Evolutionary conservation across 37 sponge, comb jelly and placozoan species (phyloP).

Genomic region (Haliclona indistincta): DNA sequence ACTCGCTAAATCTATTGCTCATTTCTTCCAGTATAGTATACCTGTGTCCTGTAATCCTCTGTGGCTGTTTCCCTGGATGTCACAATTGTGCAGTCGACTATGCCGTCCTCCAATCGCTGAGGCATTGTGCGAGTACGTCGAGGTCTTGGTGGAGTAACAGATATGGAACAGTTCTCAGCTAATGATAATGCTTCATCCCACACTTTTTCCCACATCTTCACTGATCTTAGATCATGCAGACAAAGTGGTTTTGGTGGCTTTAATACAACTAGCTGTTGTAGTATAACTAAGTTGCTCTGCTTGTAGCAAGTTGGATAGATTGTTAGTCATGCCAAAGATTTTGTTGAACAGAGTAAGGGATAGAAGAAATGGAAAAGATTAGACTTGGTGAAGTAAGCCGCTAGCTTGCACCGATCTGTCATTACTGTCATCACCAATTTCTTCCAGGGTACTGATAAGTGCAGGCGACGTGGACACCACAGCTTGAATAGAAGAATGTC

Average conservation of each 20-base stretch:
- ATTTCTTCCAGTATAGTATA: conserved; percentile 23
- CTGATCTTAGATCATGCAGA: not conserved
- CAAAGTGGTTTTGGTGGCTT: conserved; percentile 6
- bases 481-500: conserved; percentile 9
- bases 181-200: conserved; percentile 6
- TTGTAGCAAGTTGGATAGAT: not conserved
- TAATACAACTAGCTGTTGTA: conserved; percentile 8
- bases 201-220: conserved; percentile 1
- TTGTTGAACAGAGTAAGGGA: conserved; percentile 10
- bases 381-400: conserved; percentile 8
- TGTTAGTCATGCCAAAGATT: not conserved
- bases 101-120: conserved; percentile 6
- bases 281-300: not conserved
- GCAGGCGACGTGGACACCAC: not conserved
- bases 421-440: not conserved
- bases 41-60: conserved; percentile 16
- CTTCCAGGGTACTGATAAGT: not conserved
- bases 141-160: conserved; percentile 8
- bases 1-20: conserved; percentile 5
- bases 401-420: not conserved
- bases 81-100: not conserved
- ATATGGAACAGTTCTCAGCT: not conserved
- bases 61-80: not conserved
- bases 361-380: not conserved
- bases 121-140: conserved; percentile 9